Percentiles rank a stretch among this genome's conserved stretches.
phyloP scores from a whole-genome alignment of 2,113 vertebrate genomes.

The Hemibagrus wyckioides region DNA sequence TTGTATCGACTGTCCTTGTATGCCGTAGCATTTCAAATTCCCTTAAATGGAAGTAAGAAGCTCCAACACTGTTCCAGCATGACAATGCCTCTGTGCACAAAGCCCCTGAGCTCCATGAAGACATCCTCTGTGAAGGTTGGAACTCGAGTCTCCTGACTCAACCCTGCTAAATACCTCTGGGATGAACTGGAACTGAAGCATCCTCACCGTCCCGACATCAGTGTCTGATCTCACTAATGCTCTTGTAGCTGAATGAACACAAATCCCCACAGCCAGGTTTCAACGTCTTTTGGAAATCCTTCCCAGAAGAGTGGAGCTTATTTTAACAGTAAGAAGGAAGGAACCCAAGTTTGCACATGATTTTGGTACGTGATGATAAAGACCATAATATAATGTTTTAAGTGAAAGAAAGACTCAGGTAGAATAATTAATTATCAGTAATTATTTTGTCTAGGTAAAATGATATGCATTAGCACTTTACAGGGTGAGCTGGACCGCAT shows the following conservation, averaged over 20 bases:
- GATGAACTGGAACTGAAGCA: neutral
- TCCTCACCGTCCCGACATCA: neutral
- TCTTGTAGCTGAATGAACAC: neutral
- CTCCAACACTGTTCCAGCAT: neutral
- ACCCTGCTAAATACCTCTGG: neutral
- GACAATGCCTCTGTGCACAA: too few species aligned
- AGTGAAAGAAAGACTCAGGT: neutral
- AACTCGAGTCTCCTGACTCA: neutral
- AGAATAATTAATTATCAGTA: neutral
- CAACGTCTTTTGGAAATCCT: neutral
- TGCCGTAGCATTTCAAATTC: neutral
- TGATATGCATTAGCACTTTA: neutral
- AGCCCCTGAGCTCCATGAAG: too few species aligned
- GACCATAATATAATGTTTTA: neutral
- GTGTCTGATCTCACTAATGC: neutral
- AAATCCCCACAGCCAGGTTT: neutral
- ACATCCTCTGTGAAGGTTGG: too few species aligned
- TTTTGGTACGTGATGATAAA: neutral
- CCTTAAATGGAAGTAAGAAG: neutral
- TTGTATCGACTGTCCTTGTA: too few species aligned
- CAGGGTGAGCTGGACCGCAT: neutral
- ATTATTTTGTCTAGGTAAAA: neutral
- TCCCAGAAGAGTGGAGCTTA: too few species aligned
- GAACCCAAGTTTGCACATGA: neutral
- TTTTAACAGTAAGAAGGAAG: neutral